These are phyloP conservation scores for Phocoena phocoena DNA, from an alignment of 2,113 vertebrate species.

Conservation along the genomic window DNA sequence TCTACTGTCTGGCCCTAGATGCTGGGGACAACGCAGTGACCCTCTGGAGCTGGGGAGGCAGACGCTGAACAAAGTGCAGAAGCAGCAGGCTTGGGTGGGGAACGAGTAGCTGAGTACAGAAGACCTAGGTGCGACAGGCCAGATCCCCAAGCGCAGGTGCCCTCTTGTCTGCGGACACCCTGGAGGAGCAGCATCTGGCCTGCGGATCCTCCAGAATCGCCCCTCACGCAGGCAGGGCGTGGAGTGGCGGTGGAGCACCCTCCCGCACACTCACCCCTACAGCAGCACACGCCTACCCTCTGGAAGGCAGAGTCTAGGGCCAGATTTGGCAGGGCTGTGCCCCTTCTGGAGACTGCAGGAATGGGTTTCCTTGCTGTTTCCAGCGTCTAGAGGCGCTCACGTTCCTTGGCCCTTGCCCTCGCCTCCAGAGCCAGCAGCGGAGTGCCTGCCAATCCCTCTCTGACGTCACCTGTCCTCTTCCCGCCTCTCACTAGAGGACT, in stretches of 20 bases:
- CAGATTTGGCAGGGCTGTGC: not conserved
- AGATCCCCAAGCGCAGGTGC: not conserved
- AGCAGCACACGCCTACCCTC: not conserved
- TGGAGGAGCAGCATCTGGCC: not conserved
- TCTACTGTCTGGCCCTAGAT: too few relatives aligned
- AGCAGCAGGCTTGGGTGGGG: too few relatives aligned
- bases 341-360: too few relatives aligned
- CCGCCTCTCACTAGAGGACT: not conserved
- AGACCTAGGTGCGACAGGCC: too few relatives aligned
- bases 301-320: not conserved
- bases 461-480: too few relatives aligned
- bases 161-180: not conserved
- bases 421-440: not conserved
- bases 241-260: not conserved
- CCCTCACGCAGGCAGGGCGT: not conserved
- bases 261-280: not conserved
- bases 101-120: accelerated
- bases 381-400: accelerated
- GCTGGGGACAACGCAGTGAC: not conserved
- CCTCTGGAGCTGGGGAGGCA: not conserved
- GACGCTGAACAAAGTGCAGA: not conserved
- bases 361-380: not conserved
- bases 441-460: not conserved
- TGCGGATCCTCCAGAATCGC: not conserved
- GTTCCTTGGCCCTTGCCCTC: not conserved